Evolutionary conservation across 1,140 invertebrate species (phyloP), one percentile per base, ranked within the genome.

Genomic region (Penaeus vannamei): DNA sequence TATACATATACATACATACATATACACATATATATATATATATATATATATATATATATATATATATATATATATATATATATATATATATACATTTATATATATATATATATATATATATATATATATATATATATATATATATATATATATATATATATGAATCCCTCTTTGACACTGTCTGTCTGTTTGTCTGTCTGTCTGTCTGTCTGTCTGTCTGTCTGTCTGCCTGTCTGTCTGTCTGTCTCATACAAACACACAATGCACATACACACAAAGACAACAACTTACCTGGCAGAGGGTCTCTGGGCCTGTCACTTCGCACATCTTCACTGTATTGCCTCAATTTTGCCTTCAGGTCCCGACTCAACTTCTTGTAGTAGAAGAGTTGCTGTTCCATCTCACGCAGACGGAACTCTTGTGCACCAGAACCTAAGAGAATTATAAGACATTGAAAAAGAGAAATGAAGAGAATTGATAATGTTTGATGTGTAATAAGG

Each of bases 331-430:
- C 82, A 32, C 79, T 83, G 17, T 76, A 86, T 12, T 89, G 87
- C 20, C 85, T 62, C 7, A 88, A 62, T 62, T 85, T 90, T 23
- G 53, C 81, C 83, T 88, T 86, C 42, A 91, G 64, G 36, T 90
- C 89, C 76, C 90, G 84, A 81, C 86, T 91, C n/a, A 92, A 79
- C 90, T 93, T 93, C 91, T 93, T 93, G 91, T 93, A 93, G 87
- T 93, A 93, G 84, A 93, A 93, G 26, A 94, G 88, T n/a, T 93
- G 93, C 89, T 93, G 93, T 83, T 94, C 93, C 86, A 94, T 91
- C 82, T 93, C 92, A 2, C 85, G 82, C 7, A 91, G 62, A 20
- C 87, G 84, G 46, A 85, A 64, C 64, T 91, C 90, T 62, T 87
- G 89, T 64, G 86, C 89, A n/a, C 89, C 89, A 32, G 84, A 86